Evolutionary conservation across 2,888 invertebrate genomes (phyloP), one percentile per base, ranked within the genome.

Genomic region (Salpingus planirostris): DNA sequence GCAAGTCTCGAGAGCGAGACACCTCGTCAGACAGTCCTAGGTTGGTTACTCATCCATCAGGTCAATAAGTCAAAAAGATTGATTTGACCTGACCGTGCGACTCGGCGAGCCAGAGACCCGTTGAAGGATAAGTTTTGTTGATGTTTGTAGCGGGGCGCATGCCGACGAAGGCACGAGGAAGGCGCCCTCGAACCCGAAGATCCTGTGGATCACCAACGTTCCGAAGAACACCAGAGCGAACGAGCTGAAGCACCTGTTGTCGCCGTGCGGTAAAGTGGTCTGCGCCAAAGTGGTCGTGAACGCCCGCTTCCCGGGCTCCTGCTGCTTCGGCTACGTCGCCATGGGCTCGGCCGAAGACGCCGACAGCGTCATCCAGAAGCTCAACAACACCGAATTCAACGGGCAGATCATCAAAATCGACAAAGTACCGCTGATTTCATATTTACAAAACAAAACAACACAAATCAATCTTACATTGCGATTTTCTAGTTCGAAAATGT

Each of bases 261-360:
- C 88, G 32, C 85, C 87, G 57, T 84, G 86, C 69, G 95, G 93
- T 52, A 93, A 92, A 76, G 92, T 92, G 25, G 78, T 90, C 51
- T 91, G 91, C 38, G 95, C 95, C 0, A 96, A 96, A 69, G 90
- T 97, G 13, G 95, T 97, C 2, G 95, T 93, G 1, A 95, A 93
- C 61, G 91, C 93, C 0, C 77, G 85, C 42, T 89, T 87, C 8
- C 92, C 93, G 0, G 91, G 91, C 1, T 86, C 91, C 1, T 78
- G 89, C 33, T 93, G 92, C 62, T 96, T 92, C 57, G 97, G 96
- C 14, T 93, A 92, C 62, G 91, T 97, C 2, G 93, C 93, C 0
- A 93, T 97, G 92, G 83, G 83, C 1, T 84, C 87, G 11, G 76
- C 82, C 11, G 85, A 81, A 37, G 92, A 92, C 64, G 92, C 92